Evolutionary conservation across 64 coral and sea anemone genomes (phyloP), one percentile per base, ranked within the genome.

Genomic region (Porites australiensis): DNA sequence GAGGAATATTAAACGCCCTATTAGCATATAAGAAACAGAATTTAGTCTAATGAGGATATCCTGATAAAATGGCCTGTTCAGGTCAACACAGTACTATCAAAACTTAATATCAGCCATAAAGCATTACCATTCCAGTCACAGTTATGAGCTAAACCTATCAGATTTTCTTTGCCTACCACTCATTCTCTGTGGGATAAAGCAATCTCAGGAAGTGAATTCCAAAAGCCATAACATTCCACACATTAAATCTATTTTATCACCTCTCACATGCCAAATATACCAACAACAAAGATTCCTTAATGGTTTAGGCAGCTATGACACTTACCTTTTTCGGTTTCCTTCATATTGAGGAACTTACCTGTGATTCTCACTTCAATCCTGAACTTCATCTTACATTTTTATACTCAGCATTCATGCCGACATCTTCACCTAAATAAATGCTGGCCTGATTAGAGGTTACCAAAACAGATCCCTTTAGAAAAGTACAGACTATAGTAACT

Each of bases 221-320:
- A 77, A 79, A 53, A 79, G 52, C 50, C 1, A 79, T 79, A 0
- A 79, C 76, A 58, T 79, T 79, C 51, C 20, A 27, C 18, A 12
- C 58, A 43, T 37, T 79, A 79, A 79, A 79, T 43, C 58, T 58
- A 52, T 79, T 77, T 79, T 79, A 79, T 9, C 76, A 79, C 9
- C 53, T 79, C 13, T 53, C 58, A 13, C 57, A 79, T 51, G 52
- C 58, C 19, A 55, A 79, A 79, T 58, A 43, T 58, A 79, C 76
- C 3, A 22, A 3, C 76, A 65, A 70, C 82, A 70, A 59, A 37
- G 70, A 73, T 44, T 74, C 21, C 68, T 7, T 57, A 21, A 93
- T 64, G 91, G 15, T 86, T 87, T 93, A 82, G 91, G 91, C 91
- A 79, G 90, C 90, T 27, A 86, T 87, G 82, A 75, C 72, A 13